Percentiles rank a stretch among this genome's conserved stretches.
phyloP scores from a whole-genome alignment of 2,113 vertebrate species.

The Neogobius melanostomus region DNA sequence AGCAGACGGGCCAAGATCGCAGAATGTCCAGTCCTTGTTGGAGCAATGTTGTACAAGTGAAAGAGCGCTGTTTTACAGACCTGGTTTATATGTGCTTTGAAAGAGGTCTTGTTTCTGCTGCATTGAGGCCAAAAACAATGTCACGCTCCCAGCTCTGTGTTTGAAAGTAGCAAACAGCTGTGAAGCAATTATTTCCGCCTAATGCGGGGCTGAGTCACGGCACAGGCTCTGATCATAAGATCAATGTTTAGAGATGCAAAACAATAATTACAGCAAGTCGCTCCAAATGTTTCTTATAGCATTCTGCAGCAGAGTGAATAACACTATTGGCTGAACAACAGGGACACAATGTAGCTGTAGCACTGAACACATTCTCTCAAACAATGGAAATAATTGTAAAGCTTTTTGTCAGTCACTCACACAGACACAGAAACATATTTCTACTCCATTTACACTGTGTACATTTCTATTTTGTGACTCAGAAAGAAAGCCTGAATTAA shows the following conservation, averaged over 20 bases:
- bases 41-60: too few relatives aligned
- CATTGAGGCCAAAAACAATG: conserved; percentile 24
- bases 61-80: too few relatives aligned
- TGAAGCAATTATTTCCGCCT: conserved; percentile 33
- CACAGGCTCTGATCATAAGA: conserved; percentile 17
- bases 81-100: too few relatives aligned
- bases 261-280: conserved; percentile 47
- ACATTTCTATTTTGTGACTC: not conserved
- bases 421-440: not conserved
- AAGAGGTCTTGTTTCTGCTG: conserved; percentile 2
- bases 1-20: too few relatives aligned
- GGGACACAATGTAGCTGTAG: not conserved
- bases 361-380: not conserved
- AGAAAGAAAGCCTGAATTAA: not conserved
- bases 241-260: conserved; percentile 39
- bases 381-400: not conserved
- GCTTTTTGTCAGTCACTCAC: not conserved
- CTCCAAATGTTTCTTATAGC: conserved; percentile 11
- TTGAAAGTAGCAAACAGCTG: conserved; percentile 34
- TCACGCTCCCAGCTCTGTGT: conserved; percentile 26
- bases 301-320: conserved; percentile 21
- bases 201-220: conserved; percentile 38
- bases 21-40: too few relatives aligned
- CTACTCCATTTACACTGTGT: not conserved
- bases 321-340: conserved; percentile 12